Conservation (phyloP, 2,797 vertebrate species). For the Coilia nasus region DNA sequence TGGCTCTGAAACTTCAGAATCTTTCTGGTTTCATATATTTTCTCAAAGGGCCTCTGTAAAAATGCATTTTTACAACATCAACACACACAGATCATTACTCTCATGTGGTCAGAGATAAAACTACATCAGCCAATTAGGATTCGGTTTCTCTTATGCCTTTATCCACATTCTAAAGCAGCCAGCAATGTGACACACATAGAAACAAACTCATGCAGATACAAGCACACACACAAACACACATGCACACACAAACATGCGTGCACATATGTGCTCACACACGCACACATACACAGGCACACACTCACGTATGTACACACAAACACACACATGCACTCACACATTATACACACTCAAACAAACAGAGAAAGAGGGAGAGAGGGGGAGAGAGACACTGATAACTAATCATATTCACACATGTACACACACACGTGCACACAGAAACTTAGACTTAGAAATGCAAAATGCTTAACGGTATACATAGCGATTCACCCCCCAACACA, state of each 20-base stretch:
- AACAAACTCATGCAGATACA: background rate
- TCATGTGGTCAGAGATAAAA: conserved; percentile 4
- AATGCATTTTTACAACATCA: background rate
- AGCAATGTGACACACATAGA: background rate
- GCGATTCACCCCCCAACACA: no score
- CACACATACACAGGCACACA: background rate
- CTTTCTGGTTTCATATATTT: background rate
- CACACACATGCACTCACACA: background rate
- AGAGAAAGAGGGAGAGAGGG: no score
- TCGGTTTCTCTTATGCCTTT: background rate
- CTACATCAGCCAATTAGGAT: conserved; percentile 10
- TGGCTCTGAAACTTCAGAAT: background rate
- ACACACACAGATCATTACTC: background rate
- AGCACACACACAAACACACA: background rate
- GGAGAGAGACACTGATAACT: no score
- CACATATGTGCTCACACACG: background rate
- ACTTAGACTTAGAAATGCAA: no score
- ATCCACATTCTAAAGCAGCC: background rate
- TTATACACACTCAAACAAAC: no score
- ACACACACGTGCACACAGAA: background rate
- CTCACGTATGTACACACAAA: background rate
- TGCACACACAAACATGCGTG: background rate
- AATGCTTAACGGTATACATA: background rate
- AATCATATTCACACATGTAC: background rate
- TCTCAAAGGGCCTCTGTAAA: background rate